phyloP scores from a whole-genome alignment of 2,888 invertebrate genomes.

The Artemia sp. region DNA sequence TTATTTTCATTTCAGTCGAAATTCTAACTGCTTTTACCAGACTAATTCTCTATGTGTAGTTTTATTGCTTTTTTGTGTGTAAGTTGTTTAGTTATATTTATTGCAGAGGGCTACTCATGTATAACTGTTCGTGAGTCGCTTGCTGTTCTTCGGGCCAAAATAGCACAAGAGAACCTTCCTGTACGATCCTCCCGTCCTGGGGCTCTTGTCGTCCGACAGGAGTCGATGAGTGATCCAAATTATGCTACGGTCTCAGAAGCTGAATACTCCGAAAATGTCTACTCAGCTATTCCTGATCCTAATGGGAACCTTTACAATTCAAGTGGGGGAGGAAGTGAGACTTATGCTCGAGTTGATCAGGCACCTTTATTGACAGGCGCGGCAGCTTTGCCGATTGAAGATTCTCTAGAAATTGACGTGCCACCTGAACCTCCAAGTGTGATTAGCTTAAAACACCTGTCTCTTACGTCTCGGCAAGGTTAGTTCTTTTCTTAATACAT shows the following conservation, averaged over 20 bases:
- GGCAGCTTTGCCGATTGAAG: background rate
- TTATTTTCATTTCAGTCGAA: no score
- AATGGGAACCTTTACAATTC: background rate
- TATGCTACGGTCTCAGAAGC: conserved; percentile 3
- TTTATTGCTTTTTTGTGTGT: no score
- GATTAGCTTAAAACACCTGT: background rate
- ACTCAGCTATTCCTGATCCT: conserved; percentile 4
- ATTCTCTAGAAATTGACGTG: background rate
- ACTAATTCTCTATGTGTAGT: no score
- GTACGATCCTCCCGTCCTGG: background rate
- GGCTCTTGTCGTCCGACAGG: background rate
- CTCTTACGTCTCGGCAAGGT: conserved; percentile 1
- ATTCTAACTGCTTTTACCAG: no score
- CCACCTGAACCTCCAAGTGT: conserved; percentile 14
- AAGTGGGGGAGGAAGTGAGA: conserved; percentile 6
- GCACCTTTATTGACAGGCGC: background rate
- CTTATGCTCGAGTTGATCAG: conserved; percentile 5
- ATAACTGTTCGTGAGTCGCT: conserved; percentile 13
- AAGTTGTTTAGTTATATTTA: background rate
- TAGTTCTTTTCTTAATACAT: background rate
- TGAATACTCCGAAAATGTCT: background rate
- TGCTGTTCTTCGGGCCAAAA: conserved; percentile 1
- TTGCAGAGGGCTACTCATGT: background rate
- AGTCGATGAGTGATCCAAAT: conserved; percentile 1
- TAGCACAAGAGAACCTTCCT: conserved; percentile 14